Base-by-base conservation (phyloP, 2,113 vertebrate species). In the Sakesphorus luctuosus region DNA sequence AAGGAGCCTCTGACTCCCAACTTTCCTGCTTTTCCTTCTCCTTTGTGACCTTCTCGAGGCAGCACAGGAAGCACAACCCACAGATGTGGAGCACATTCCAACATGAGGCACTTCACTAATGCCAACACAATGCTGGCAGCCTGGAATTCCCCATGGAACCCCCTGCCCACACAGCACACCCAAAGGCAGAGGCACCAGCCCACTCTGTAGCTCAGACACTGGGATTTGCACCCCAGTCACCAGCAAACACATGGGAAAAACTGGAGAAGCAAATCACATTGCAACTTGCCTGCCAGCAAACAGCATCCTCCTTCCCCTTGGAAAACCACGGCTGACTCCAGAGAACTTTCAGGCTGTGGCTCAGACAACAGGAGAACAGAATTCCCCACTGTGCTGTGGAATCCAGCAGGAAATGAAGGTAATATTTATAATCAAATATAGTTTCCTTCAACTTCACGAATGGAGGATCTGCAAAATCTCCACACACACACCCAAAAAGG, bases 111-210 rank as follows among this genome's bases (percentile, higher is more conserved):
- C 13, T 13, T 89, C 92, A 95, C 93, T 94, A 95, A 95, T 97
- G 93, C 94, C 89, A 92, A 96, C 89, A 69, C 68, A 96, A 96
- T 89, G 66, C 84, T 81, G 88, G 85, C 97, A 97, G 93, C 85
- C 92, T 96, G 95, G 95, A 86, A 68, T 84, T 95, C 90, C 89
- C 95, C 49, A 86, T 89, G 84, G 95, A 94, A 15, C 24, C 43
- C 78, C 14, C 24, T 80, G 82, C 90, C 87, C 90, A 97, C 96
- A 96, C 84, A 96, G 93, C 92, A 94, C 85, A 50, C 94, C 65
- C 36, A 89, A 93, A 96, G 87, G 97, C 94, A 97, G 97, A 97
- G 94, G 94, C 92, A 95, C 78, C 53, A 94, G 89, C 91, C 93
- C 92, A 89, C 91, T 94, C 85, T 58, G 24, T 68, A 96, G 93